These are phyloP conservation scores for Bufo gargarizans DNA, from an alignment of 2,113 vertebrate species.

Conservation along the genomic window DNA sequence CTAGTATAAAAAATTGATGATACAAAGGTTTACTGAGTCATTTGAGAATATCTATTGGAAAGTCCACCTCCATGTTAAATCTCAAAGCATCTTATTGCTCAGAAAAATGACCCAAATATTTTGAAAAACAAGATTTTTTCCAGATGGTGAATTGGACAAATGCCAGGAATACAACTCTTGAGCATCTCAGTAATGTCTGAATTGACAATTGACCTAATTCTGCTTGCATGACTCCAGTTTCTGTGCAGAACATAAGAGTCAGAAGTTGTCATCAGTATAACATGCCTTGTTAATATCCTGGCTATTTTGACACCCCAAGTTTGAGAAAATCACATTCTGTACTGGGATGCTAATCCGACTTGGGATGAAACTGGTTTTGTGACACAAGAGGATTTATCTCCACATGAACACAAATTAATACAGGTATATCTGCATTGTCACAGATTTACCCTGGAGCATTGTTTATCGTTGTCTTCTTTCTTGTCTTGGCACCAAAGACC, in stretches of 20 bases:
- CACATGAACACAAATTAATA: too few relatives aligned
- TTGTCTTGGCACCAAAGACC: too few relatives aligned
- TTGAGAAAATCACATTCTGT: constrained; percentile 16
- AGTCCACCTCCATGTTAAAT: neutral
- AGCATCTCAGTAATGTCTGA: constrained; percentile 33
- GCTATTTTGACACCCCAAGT: constrained; percentile 2
- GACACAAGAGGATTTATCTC: neutral
- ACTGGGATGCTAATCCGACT: neutral
- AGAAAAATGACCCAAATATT: neutral
- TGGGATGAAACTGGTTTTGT: neutral
- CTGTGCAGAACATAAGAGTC: constrained; percentile 17
- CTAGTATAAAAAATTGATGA: neutral
- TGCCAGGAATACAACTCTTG: constrained; percentile 30
- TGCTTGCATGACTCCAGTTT: constrained; percentile 39
- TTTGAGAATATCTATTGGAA: neutral
- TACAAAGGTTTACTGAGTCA: neutral
- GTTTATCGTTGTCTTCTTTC: too few relatives aligned
- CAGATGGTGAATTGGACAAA: constrained; percentile 23
- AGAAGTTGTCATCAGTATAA: constrained; percentile 32
- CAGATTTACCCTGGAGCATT: too few relatives aligned
- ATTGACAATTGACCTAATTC: constrained; percentile 48
- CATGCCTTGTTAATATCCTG: constrained; percentile 27
- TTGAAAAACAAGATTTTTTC: constrained; percentile 35
- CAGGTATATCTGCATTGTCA: too few relatives aligned
- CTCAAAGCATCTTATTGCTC: neutral